Evolutionary conservation across 1,140 invertebrate genomes (phyloP).

Genomic region (Amyelois transitella): DNA sequence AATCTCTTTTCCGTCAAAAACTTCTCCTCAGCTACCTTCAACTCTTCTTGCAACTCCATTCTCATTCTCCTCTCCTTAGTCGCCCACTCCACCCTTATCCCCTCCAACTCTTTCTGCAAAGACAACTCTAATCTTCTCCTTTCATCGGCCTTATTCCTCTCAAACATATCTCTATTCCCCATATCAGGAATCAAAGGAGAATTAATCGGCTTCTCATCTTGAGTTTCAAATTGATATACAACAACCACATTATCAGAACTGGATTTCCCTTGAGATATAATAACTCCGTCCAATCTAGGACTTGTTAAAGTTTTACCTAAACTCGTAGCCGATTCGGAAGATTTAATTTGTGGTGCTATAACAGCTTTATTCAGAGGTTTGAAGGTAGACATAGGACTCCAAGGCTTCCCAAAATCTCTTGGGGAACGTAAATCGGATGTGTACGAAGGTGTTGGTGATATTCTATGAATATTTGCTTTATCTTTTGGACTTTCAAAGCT

Average conservation of each 20-base stretch:
- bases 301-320: slow-evolving; percentile 48
- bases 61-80: slow-evolving; percentile 61
- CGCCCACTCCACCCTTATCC: slow-evolving; percentile 62
- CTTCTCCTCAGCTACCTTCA: slow-evolving; percentile 72
- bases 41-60: slow-evolving; percentile 69
- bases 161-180: slow-evolving; percentile 48
- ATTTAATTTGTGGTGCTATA: slow-evolving; percentile 36
- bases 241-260: slow-evolving; percentile 63
- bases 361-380: slow-evolving; percentile 48
- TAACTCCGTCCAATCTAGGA: slow-evolving; percentile 60
- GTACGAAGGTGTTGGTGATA: slow-evolving; percentile 46
- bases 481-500: slow-evolving; percentile 45
- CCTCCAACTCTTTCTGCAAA: slow-evolving; percentile 58
- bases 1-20: slow-evolving; percentile 73
- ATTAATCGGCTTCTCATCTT: slow-evolving; percentile 49
- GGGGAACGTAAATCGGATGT: slow-evolving; percentile 50
- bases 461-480: slow-evolving; percentile 36
- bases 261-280: slow-evolving; percentile 62
- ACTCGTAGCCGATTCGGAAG: slow-evolving; percentile 49
- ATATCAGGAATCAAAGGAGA: slow-evolving; percentile 50
- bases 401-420: slow-evolving; percentile 51
- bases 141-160: slow-evolving; percentile 57
- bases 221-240: slow-evolving; percentile 63
- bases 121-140: slow-evolving; percentile 53
- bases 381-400: slow-evolving; percentile 55